Conservation (phyloP, 1,140 invertebrate species). For the Gryllus bimaculatus region DNA sequence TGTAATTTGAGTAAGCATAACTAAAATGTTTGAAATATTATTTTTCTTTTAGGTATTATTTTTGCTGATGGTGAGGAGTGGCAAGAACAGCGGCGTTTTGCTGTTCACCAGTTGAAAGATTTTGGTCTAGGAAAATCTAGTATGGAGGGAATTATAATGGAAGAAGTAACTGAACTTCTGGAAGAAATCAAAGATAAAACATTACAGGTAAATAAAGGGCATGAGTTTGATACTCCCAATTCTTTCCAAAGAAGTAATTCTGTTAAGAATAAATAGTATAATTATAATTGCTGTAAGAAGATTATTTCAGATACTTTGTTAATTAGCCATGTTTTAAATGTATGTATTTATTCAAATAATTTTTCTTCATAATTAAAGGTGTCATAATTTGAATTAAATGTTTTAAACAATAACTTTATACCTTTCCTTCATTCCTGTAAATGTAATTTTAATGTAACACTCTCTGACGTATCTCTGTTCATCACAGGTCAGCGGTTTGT, state of each 20-base stretch:
- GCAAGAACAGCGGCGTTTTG: background rate
- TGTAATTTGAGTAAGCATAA: background rate
- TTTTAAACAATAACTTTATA: too few relatives aligned
- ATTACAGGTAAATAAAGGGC: background rate
- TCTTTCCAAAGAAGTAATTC: too few relatives aligned
- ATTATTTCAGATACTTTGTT: background rate
- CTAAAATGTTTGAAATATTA: background rate
- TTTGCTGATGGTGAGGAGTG: background rate
- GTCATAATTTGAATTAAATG: too few relatives aligned
- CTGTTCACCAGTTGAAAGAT: background rate
- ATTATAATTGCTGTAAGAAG: background rate
- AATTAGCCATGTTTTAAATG: too few relatives aligned
- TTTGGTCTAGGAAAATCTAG: background rate
- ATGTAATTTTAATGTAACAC: too few relatives aligned
- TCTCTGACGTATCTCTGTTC: background rate
- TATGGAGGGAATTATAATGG: background rate
- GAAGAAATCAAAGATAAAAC: background rate
- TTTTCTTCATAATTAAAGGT: too few relatives aligned
- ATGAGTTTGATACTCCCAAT: too few relatives aligned
- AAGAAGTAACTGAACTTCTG: background rate
- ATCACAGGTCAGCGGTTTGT: conserved; percentile 8
- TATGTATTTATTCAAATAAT: too few relatives aligned
- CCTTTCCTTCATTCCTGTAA: too few relatives aligned
- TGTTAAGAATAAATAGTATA: too few relatives aligned
- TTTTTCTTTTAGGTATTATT: background rate